Base-by-base conservation (phyloP, 1,140 invertebrate species). In the Sarcophaga peregrina region DNA sequence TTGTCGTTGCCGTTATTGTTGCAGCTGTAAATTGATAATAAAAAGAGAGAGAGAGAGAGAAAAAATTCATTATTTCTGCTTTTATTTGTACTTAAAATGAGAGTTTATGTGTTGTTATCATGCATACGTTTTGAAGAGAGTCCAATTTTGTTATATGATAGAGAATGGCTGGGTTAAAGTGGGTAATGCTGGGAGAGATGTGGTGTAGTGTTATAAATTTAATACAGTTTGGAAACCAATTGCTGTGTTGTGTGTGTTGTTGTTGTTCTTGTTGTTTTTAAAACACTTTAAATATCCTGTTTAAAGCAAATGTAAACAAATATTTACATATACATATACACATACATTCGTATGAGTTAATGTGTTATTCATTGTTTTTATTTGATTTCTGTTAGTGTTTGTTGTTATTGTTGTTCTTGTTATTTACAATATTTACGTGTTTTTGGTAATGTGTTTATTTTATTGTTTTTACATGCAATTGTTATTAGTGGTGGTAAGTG, bases 231-330 rank as follows among this genome's bases (percentile, higher is more conserved):
- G 46, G 5, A 47, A 47, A 47, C 47, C 68, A 73, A 47, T 47
- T 76, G 74, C 45, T 48, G 58, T 76, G 47, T n/a, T 62, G 15
- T 62, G 17, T 20, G 0, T 68, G 62, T 68, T 68, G 17, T 68
- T 68, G 7, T 13, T 3, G 17, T 68, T 68, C 1, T 37, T 37
- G 25, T 37, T 68, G 62, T 68, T 7, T 37, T 17, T 68, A n/a
- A n/a, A n/a, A 58, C n/a, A n/a, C 54, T 68, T 68, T 68, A 20
- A 20, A 68, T 68, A 68, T 68, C 62, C 62, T 68, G 62, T 9
- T 68, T 25, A 9, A 62, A 25, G 9, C 20, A 9, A n/a, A 20
- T 68, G 62, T 68, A 37, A 37, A 37, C 25, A 37, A 37, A 37
- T 37, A 37, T 37, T 37, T 37, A 37, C 25, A 37, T 37, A 37